Evolutionary conservation across 2,113 vertebrate genomes (phyloP).

Genomic region (Echinops telfairi): DNA sequence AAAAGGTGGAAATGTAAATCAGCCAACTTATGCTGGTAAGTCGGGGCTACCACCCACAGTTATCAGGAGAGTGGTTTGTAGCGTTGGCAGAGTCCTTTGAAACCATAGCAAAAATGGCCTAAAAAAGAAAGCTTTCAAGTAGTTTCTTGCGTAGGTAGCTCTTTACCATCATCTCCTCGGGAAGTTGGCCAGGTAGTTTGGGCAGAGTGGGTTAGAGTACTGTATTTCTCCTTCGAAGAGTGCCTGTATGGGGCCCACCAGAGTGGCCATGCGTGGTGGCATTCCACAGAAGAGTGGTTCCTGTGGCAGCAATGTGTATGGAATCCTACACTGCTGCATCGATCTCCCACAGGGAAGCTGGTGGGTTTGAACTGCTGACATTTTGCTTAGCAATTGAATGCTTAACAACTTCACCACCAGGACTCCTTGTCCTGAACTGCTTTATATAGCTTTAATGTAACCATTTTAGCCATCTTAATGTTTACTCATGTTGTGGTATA

Average conservation of each 20-base stretch:
- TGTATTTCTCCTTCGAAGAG: conserved; percentile 4
- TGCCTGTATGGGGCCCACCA: background rate
- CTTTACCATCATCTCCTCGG: background rate
- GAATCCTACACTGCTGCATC: too few relatives aligned
- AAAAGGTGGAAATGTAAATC: conserved; percentile 86
- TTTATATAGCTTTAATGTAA: too few relatives aligned
- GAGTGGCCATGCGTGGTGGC: background rate
- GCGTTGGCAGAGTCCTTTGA: conserved; percentile 14
- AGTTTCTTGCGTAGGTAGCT: conserved; percentile 7
- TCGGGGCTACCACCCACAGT: conserved; percentile 19
- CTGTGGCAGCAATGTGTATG: background rate
- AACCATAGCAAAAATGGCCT: background rate
- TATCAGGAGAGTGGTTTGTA: background rate
- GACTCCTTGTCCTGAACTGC: too few relatives aligned
- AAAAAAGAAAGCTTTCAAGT: conserved; percentile 5
- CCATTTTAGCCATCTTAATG: too few relatives aligned
- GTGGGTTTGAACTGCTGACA: too few relatives aligned
- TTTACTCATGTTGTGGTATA: too few relatives aligned
- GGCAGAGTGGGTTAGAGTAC: background rate
- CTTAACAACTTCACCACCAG: too few relatives aligned
- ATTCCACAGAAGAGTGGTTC: background rate
- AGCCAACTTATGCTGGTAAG: conserved; percentile 89
- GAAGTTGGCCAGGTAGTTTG: background rate
- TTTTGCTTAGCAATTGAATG: too few relatives aligned
- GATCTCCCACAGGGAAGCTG: too few relatives aligned